These are phyloP conservation scores for Beris morrisii DNA, from an alignment of 2,888 invertebrate species.

Conservation along the genomic window DNA sequence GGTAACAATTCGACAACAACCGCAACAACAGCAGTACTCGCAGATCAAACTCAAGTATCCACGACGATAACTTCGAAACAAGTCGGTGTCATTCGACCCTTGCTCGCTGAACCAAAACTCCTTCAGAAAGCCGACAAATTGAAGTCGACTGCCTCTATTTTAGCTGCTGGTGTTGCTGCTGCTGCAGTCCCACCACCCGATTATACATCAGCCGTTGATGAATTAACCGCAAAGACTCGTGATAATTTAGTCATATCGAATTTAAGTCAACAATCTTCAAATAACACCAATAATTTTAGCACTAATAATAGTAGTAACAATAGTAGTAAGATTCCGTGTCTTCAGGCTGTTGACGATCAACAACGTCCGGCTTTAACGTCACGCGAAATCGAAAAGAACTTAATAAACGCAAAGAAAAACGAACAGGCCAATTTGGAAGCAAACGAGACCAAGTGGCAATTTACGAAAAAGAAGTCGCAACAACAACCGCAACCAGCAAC, in stretches of 20 bases:
- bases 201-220: constrained; percentile 23
- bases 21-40: constrained; percentile 35
- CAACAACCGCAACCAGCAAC: constrained; percentile 48
- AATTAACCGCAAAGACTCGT: constrained; percentile 36
- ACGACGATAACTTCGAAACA: constrained; percentile 50
- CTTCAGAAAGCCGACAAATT: constrained; percentile 17
- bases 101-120: constrained; percentile 41
- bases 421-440: constrained; percentile 49
- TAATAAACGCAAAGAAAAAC: constrained; percentile 68
- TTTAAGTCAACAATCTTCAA: constrained; percentile 40
- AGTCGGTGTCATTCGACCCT: constrained; percentile 62
- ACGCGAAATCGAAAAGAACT: constrained; percentile 69
- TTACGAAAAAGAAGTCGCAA: constrained; percentile 43
- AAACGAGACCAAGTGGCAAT: constrained; percentile 37
- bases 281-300: constrained; percentile 41
- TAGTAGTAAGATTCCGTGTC: constrained; percentile 13
- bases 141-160: neutral
- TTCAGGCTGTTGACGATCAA: neutral
- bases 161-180: constrained; percentile 1
- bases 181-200: constrained; percentile 1
- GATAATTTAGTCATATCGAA: constrained; percentile 39
- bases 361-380: constrained; percentile 57
- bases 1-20: constrained; percentile 42
- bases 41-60: constrained; percentile 4
- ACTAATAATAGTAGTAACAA: constrained; percentile 16